These are phyloP conservation scores for Cherax destructor DNA, from an alignment of 1,140 invertebrate genomes.

Conservation along the genomic window DNA sequence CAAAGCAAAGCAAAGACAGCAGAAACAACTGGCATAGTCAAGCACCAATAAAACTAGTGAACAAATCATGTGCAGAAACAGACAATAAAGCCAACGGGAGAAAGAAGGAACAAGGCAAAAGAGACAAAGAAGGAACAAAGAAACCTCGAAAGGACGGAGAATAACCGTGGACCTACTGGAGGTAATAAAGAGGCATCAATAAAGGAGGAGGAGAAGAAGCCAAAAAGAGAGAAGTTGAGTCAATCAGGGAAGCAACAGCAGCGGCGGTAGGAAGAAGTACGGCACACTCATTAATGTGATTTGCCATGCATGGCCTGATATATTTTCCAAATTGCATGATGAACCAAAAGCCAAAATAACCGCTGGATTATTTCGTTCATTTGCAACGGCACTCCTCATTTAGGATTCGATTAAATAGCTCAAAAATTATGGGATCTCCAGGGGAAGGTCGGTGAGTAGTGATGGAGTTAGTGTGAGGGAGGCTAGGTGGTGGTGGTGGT, in stretches of 20 bases:
- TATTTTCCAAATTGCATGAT: conserved; percentile 62
- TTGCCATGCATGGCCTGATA: conserved; percentile 54
- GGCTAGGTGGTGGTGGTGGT: neutral
- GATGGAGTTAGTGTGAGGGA: neutral
- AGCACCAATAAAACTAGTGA: too few relatives aligned
- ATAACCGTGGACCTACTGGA: too few relatives aligned
- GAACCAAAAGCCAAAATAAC: conserved; percentile 53
- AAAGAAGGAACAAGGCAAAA: neutral
- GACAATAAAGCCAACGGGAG: conserved; percentile 1
- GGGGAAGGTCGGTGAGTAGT: conserved; percentile 17
- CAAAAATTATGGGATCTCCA: conserved; percentile 4
- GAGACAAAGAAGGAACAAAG: too few relatives aligned
- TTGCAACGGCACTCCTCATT: conserved; percentile 13
- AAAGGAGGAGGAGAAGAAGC: neutral
- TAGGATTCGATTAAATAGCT: conserved; percentile 43
- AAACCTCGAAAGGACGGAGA: too few relatives aligned
- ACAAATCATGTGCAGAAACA: too few relatives aligned
- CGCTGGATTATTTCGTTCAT: conserved; percentile 31
- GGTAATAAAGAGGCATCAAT: too few relatives aligned
- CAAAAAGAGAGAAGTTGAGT: neutral
- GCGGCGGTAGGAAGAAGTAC: neutral
- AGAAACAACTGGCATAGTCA: too few relatives aligned
- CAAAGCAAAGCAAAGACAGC: neutral
- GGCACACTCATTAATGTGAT: conserved; percentile 4
- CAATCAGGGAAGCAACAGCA: conserved; percentile 18